phyloP scores from a whole-genome alignment of 2,797 vertebrate genomes.

The Esox lucius region DNA sequence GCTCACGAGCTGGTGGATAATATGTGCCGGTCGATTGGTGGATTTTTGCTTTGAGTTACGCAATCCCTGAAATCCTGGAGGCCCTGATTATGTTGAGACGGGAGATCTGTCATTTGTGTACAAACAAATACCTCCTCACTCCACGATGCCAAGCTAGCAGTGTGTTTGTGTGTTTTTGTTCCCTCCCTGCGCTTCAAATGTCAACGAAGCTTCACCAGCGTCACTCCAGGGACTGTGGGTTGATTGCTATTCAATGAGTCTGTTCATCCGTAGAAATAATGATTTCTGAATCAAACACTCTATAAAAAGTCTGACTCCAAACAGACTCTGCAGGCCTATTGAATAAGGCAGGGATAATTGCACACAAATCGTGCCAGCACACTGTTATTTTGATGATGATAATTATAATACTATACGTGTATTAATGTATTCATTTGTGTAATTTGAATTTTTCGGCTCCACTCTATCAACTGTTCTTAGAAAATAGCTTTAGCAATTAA shows the following conservation, averaged over 20 bases:
- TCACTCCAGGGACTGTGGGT: conserved; percentile 20
- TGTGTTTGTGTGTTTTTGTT: background rate
- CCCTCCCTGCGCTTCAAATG: background rate
- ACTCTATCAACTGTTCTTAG: conserved; percentile 24
- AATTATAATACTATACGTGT: conserved; percentile 20
- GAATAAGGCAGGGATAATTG: conserved; percentile 38
- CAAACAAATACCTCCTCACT: background rate
- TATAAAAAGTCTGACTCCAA: conserved; percentile 19
- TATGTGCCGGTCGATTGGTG: too few species aligned
- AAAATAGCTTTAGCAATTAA: conserved; percentile 34
- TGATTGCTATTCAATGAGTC: conserved; percentile 31
- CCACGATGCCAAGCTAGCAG: background rate
- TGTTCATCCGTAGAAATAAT: conserved; percentile 34
- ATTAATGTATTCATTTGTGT: conserved; percentile 43
- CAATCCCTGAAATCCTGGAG: background rate
- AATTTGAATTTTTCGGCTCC: conserved; percentile 29
- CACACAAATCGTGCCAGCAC: conserved; percentile 26
- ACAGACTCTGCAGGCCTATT: conserved; percentile 23
- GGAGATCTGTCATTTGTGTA: background rate
- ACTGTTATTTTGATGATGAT: conserved; percentile 22
- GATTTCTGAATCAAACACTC: conserved; percentile 39
- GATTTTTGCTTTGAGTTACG: too few species aligned
- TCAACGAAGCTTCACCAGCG: background rate
- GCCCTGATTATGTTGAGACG: background rate
- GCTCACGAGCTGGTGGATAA: too few species aligned